Base-by-base conservation (phyloP, 2,888 invertebrate genomes). In the Drosophila macrothrix region DNA sequence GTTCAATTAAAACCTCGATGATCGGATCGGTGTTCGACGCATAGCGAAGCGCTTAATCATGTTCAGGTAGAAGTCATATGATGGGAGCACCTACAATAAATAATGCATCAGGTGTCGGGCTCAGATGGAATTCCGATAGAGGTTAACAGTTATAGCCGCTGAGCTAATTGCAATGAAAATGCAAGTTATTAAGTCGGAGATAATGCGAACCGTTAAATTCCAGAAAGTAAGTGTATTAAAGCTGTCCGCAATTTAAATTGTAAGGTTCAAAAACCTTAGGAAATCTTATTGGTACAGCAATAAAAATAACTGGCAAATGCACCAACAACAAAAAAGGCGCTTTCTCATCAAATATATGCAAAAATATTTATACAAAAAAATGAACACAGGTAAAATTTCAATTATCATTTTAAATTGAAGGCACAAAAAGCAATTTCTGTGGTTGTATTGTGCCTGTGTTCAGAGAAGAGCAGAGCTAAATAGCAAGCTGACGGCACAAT, bases 341-440 rank as follows among this genome's bases (percentile, higher is more conserved):
- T 63, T 59, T 28, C 7, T 39, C 64, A 46, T 37, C n/a, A 54
- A 63, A 66, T 49, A 31, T 58, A 65, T 67, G 52, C 63, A 81
- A 63, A 67, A 71, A 68, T 16, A 33, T 65, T 25, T 52, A 12
- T 56, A 65, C 29, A 59, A 65, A 52, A 39, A 55, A 67, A 70
- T 64, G 31, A 72, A 64, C 72, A 49, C 67, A 67, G 70, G 81
- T 80, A 86, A 79, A 82, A 80, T 80, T 79, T 73, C 66, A 88
- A 83, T 85, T 80, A 83, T 59, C 77, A 80, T 83, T 86, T 84
- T 76, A 22, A 80, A 85, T 83, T 88, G 73, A 88, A 78, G 73
- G 73, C 64, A 74, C 66, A 69, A 72, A 76, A 76, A 73, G 56
- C 66, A 53, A 62, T 65, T 74, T 37, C 28, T 62, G 29, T 41